Conservation (phyloP, 2,797 vertebrate species). For the Protonibea diacanthus region DNA sequence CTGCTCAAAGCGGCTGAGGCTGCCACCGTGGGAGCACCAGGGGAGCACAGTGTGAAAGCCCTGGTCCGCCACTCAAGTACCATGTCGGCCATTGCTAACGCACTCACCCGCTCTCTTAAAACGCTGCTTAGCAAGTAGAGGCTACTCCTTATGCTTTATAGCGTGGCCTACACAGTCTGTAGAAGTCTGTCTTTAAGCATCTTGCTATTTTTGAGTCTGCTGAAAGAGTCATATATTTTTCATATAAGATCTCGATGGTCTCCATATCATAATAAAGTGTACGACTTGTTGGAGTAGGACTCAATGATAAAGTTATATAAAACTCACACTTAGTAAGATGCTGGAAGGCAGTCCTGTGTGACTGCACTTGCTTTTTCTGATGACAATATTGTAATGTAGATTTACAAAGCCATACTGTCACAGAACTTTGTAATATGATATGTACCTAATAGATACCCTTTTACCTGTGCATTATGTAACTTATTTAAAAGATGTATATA, state of each 20-base stretch:
- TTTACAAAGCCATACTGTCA: constrained; percentile 94
- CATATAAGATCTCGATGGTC: constrained; percentile 22
- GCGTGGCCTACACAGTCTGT: constrained; percentile 75
- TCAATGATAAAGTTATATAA: constrained; percentile 15
- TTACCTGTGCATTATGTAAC: constrained; percentile 89
- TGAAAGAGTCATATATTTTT: constrained; percentile 53
- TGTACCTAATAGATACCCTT: constrained; percentile 81
- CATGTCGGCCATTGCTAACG: constrained; percentile 97
- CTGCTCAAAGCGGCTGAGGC: constrained; percentile 95
- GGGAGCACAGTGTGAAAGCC: constrained; percentile 93
- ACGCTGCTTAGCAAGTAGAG: constrained; percentile 97
- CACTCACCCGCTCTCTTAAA: constrained; percentile 99
- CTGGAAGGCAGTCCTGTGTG: constrained; percentile 63
- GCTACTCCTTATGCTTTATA: constrained; percentile 64
- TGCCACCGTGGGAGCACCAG: constrained; percentile 89
- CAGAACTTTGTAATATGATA: constrained; percentile 81
- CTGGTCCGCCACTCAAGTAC: constrained; percentile 95
- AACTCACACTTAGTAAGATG: constrained; percentile 46
- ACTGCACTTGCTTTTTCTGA: constrained; percentile 71
- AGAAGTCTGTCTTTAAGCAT: constrained; percentile 76
- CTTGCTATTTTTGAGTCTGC: constrained; percentile 72
- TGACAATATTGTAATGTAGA: constrained; percentile 86
- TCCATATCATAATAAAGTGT: constrained; percentile 49
- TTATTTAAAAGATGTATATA: constrained; percentile 90
- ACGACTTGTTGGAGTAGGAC: constrained; percentile 30